A percentile compares a stretch with the other conserved stretches of the same genome.
Evolutionary conservation across 1,140 invertebrate species (phyloP).

Genomic region (Venustaconcha ellipsiformis): DNA sequence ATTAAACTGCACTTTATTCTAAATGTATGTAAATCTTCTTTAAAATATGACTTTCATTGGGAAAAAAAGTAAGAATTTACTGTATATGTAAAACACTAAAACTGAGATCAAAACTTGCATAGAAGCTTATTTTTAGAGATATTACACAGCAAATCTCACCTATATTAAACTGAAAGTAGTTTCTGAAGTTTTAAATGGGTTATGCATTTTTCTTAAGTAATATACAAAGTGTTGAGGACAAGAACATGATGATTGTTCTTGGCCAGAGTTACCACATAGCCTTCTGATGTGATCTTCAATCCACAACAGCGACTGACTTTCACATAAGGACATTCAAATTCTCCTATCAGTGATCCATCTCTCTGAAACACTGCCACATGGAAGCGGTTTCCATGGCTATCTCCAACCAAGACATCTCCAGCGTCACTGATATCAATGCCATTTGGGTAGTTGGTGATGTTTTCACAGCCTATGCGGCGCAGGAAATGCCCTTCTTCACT

Average conservation of each 20-base stretch:
- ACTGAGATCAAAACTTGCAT: too few relatives aligned
- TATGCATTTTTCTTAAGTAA: conserved; percentile 64
- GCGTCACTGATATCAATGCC: conserved; percentile 97
- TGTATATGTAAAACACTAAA: too few relatives aligned
- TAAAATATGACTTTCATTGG: too few relatives aligned
- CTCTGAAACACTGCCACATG: conserved; percentile 92
- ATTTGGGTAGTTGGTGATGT: conserved; percentile 96
- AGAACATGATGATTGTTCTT: conserved; percentile 99
- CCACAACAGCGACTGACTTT: conserved; percentile 98
- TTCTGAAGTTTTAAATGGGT: too few relatives aligned
- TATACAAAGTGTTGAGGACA: conserved; percentile 94
- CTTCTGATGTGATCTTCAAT: conserved; percentile 95
- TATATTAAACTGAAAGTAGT: too few relatives aligned
- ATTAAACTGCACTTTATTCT: too few relatives aligned
- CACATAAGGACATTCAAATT: conserved; percentile 96
- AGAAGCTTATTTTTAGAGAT: too few relatives aligned
- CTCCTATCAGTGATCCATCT: conserved; percentile 87
- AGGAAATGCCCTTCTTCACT: conserved; percentile 91
- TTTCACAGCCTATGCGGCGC: conserved; percentile 93
- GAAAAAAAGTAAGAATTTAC: too few relatives aligned
- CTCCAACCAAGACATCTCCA: conserved; percentile 95
- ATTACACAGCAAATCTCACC: too few relatives aligned
- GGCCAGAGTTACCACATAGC: conserved; percentile 95
- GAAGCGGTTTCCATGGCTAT: conserved; percentile 97
- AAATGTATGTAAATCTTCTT: too few relatives aligned